Base-by-base conservation (phyloP, 2,113 vertebrate species). In the Plotosus lineatus region DNA sequence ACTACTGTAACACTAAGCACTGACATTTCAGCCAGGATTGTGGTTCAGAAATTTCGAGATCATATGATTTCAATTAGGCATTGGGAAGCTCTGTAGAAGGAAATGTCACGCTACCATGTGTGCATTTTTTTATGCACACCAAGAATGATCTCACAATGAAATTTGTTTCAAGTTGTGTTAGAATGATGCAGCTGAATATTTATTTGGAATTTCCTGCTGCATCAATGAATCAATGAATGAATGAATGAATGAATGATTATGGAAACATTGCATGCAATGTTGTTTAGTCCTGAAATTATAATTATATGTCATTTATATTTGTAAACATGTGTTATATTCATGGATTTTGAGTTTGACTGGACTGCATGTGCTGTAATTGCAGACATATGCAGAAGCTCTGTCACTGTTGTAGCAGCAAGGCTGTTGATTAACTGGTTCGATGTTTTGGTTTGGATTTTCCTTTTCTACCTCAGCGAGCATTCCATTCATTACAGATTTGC, bases 401-500 rank as follows among this genome's bases (percentile, higher is more conserved):
- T 76, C 14, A 14, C 4, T 63, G 12, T 60, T 26, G 23, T 42
- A 46, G 51, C 53, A 58, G 73, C 36, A 40, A 17, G 21, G 23
- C 38, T 33, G 33, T 21, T 72, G 28, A 33, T 15, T 6, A 15
- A 55, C 33, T 48, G 36, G 71, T 23, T 46, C 60, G 40, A 74
- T 31, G 2, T 81, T 21, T 36, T 21, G n/a, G 26, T 38, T n/a
- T 55, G 50, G 42, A 36, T 56, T 36, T 46, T 19, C 38, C 40
- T 40, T 19, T 23, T 19, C 23, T 68, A 8, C n/a, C 31, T 26
- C 58, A 46, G 28, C 55, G 68, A 83, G 75, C 63, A 81, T 81
- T 85, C 69, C 26, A 75, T 86, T 38, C 61, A 44, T 81, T 61
- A 85, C 40, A 82, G 75, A 79, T 77, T 75, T 28, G 66, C 79